Percentiles rank a stretch among this genome's conserved stretches.
These are phyloP conservation scores for Argyrosomus regius DNA, from an alignment of 2,797 vertebrate genomes.

Conservation along the genomic window DNA sequence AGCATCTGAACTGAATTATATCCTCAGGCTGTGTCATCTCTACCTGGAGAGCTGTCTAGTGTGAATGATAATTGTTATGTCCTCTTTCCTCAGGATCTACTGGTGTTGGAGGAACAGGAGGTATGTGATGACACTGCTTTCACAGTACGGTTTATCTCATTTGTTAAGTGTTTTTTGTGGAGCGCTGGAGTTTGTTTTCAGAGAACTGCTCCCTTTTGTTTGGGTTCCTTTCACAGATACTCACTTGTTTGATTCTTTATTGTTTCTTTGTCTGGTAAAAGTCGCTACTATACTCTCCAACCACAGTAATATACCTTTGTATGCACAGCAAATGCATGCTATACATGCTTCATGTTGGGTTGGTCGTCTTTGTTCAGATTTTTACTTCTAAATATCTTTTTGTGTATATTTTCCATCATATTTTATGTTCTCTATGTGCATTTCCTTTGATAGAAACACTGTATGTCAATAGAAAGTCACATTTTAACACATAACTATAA, in stretches of 20 bases:
- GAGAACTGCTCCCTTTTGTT: not conserved
- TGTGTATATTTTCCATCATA: not conserved
- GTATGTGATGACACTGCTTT: slow-evolving; percentile 75
- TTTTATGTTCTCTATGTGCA: not conserved
- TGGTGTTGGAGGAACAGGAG: slow-evolving; percentile 99
- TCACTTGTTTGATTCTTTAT: not conserved
- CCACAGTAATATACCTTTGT: not conserved
- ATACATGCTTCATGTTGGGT: not conserved
- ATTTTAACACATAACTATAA: slow-evolving; percentile 3
- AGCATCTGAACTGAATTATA: slow-evolving; percentile 16
- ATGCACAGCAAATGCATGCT: not conserved
- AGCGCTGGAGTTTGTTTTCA: not conserved
- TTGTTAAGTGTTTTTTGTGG: not conserved
- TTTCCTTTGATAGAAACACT: not conserved
- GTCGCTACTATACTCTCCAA: not conserved
- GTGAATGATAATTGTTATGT: slow-evolving; percentile 50
- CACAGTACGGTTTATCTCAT: not conserved
- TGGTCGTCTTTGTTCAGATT: not conserved
- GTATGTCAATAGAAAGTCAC: not conserved
- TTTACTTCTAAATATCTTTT: not conserved
- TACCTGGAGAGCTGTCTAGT: slow-evolving; percentile 18
- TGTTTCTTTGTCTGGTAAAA: not conserved
- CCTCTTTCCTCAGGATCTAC: slow-evolving; percentile 90
- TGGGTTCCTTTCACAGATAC: not conserved
- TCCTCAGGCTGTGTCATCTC: slow-evolving; percentile 50